These are phyloP conservation scores for Darevskia mixta DNA, from an alignment of 2,797 vertebrate genomes.

Conservation along the genomic window DNA sequence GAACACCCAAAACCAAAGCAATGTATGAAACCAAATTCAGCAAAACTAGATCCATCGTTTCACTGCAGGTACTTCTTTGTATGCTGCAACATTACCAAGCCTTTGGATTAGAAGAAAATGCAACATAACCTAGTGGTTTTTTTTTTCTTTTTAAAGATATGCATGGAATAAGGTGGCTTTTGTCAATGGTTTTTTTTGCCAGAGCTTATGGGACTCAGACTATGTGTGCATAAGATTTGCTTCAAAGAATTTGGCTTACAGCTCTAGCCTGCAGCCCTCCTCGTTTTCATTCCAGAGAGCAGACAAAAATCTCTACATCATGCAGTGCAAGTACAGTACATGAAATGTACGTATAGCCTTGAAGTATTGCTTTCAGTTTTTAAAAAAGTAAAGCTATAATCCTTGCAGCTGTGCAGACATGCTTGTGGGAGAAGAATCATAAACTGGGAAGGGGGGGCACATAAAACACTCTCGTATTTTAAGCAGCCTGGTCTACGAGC, in stretches of 20 bases:
- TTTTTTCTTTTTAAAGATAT: too few species aligned
- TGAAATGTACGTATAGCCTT: background rate
- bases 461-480: background rate
- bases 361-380: background rate
- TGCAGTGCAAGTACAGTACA: background rate
- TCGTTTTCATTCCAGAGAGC: background rate
- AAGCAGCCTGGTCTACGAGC: background rate
- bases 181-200: background rate
- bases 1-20: background rate
- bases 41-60: background rate
- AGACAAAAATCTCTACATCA: background rate
- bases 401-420: background rate
- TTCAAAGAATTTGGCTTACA: background rate
- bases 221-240: background rate
- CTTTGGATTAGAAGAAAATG: background rate
- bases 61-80: fast-evolving
- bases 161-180: background rate
- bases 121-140: background rate
- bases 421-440: background rate
- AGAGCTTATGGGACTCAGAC: background rate
- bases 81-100: background rate
- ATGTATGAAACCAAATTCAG: background rate
- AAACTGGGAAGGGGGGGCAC: background rate
- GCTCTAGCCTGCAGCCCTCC: background rate
- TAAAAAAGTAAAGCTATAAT: background rate